A percentile compares a stretch with the other conserved stretches of the same genome.
phyloP scores from a whole-genome alignment of 92 coral and sea anemone species.

The Isaurus tuberculatus region DNA sequence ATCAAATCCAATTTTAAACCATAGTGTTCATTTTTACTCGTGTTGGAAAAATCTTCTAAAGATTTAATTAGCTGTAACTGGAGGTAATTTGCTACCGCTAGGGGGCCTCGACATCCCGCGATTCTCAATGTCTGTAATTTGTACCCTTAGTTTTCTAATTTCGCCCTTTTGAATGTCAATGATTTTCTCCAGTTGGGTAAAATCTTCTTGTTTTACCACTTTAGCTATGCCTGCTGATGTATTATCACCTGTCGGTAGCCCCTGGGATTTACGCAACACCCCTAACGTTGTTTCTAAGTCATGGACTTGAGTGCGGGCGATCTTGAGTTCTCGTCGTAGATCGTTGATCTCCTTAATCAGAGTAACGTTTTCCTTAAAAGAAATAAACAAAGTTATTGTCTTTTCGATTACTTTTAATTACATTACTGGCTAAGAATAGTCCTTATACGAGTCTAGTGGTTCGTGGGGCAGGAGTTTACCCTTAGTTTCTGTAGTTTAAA shows the following conservation, averaged over 20 bases:
- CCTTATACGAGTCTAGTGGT: no score
- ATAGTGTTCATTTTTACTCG: neutral
- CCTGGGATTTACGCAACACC: conserved; percentile 95
- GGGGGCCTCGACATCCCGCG: conserved; percentile 85
- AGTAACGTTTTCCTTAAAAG: conserved; percentile 91
- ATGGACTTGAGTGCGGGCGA: conserved; percentile 96
- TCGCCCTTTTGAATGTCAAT: conserved; percentile 94
- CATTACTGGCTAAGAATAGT: no score
- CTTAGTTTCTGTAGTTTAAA: no score
- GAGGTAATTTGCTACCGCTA: conserved; percentile 90
- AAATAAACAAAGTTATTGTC: neutral
- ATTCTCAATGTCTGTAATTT: conserved; percentile 89
- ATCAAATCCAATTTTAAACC: neutral
- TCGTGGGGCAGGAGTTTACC: no score
- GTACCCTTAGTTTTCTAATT: conserved; percentile 88
- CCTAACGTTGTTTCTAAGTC: conserved; percentile 97
- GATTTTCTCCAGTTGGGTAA: conserved; percentile 83
- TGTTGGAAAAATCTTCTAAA: neutral
- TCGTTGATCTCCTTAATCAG: conserved; percentile 98
- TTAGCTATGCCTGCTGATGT: conserved; percentile 56
- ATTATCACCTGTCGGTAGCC: conserved; percentile 48
- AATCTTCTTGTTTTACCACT: conserved; percentile 64
- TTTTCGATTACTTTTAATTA: no score
- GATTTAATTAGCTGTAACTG: conserved; percentile 78
- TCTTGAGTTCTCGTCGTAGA: conserved; percentile 95